Base-by-base conservation (phyloP, 2,797 vertebrate species). In the Silurus lanzhouensis region DNA sequence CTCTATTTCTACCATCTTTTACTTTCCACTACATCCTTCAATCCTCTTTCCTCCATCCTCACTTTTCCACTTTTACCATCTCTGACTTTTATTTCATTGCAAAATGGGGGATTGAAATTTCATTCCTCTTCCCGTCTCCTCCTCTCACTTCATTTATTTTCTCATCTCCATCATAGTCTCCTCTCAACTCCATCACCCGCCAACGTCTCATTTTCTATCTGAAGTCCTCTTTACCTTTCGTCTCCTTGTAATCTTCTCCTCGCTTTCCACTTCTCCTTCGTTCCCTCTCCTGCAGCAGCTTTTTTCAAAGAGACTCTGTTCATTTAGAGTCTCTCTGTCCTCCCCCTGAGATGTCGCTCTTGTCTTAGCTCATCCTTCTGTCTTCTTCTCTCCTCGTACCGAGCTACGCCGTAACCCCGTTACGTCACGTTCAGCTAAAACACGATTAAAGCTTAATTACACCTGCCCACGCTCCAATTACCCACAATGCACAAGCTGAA, bases 361-460 rank as follows among this genome's bases (percentile, higher is more conserved):
- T 63, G 31, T 19, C 55, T 46, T 46, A 3, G 27, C 63, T 67
- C 74, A 67, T 52, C 61, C 6, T 38, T 25, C 72, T 17, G 19
- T 22, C 61, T 61, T 44, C 31, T 6, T 27, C n/a, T 7, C 38
- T 22, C n/a, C 64, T 87, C 58, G 12, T 17, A 55, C 7, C 22
- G 22, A 22, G 61, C 22, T 46, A 46, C 17, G 46, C 78, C 79
- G 66, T 82, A 77, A 63, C 80, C 71, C 58, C 46, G 61, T 66
- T 85, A 76, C 83, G 52, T 83, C 82, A 86, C 68, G 48, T 61
- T 58, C 77, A 83, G 66, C 68, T 77, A 83, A 83, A 85, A 87
- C 25, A 58, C 85, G 81, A 85, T 87, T 85, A 68, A 48, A 75
- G 82, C 80, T 77, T 87, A 87, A 87, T 87, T 84, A 84, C 84